Percentiles rank a stretch among this genome's conserved stretches.
phyloP scores from a whole-genome alignment of 92 coral and sea anemone species.

The Phenganax stokvisi region DNA sequence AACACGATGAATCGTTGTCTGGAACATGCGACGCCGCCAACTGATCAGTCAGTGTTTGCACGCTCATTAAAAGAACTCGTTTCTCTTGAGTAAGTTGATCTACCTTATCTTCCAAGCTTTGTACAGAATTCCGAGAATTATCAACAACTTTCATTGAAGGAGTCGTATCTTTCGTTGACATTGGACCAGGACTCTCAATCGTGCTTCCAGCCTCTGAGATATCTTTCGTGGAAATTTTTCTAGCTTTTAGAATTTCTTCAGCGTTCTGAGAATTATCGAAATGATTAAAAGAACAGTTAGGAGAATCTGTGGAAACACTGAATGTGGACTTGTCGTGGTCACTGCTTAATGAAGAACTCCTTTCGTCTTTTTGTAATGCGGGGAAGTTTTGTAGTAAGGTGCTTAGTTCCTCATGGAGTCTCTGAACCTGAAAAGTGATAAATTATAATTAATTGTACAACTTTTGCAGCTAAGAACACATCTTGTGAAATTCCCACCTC shows the following conservation, averaged over 20 bases:
- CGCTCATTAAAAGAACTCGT: constrained; percentile 18
- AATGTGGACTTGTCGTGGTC: neutral
- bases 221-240: neutral
- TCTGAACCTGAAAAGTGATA: constrained; percentile 1
- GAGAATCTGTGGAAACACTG: neutral
- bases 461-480: neutral
- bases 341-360: neutral
- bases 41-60: constrained; percentile 13
- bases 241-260: neutral
- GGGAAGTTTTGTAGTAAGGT: constrained; percentile 29
- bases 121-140: constrained; percentile 9
- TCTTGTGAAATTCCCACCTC: neutral
- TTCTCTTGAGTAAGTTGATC: constrained; percentile 21
- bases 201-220: neutral
- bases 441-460: neutral
- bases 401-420: constrained; percentile 31
- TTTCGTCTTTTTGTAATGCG: constrained; percentile 13
- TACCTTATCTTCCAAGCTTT: constrained; percentile 27
- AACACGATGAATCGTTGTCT: constrained; percentile 4
- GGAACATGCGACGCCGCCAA: neutral
- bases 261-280: neutral
- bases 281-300: neutral
- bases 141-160: neutral
- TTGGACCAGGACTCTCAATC: neutral
- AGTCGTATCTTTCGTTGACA: neutral